Evolutionary conservation across 2,888 invertebrate genomes (phyloP).

Genomic region (Nasonia oneida): DNA sequence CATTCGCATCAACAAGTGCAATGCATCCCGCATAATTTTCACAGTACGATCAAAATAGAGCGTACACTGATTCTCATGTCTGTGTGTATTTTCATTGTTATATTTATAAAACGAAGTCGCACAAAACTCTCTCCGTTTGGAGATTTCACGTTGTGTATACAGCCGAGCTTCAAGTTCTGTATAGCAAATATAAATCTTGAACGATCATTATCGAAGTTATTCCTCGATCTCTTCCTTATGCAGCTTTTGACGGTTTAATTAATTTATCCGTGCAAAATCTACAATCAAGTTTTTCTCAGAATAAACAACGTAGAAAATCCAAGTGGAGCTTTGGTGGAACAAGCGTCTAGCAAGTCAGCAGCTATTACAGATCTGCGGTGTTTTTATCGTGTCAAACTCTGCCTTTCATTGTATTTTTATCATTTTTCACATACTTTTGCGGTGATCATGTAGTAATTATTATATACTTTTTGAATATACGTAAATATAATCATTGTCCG

Average conservation of each 20-base stretch:
- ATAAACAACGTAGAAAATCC: slow-evolving; percentile 53
- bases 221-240: slow-evolving; percentile 11
- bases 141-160: slow-evolving; percentile 44
- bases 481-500: slow-evolving; percentile 39
- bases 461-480: slow-evolving; percentile 45
- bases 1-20: slow-evolving; percentile 56
- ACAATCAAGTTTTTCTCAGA: slow-evolving; percentile 36
- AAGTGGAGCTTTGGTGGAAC: slow-evolving; percentile 45
- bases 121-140: slow-evolving; percentile 41
- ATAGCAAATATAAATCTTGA: slow-evolving; percentile 59
- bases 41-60: slow-evolving; percentile 50
- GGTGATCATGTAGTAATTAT: slow-evolving; percentile 23
- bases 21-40: slow-evolving; percentile 53
- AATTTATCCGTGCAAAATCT: slow-evolving; percentile 59
- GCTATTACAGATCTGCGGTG: slow-evolving; percentile 33
- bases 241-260: slow-evolving; percentile 25
- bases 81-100: slow-evolving; percentile 34
- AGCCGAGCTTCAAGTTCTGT: slow-evolving; percentile 41
- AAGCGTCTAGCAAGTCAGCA: slow-evolving; percentile 48
- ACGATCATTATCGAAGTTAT: slow-evolving; percentile 35
- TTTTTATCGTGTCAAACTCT: slow-evolving; percentile 34
- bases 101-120: slow-evolving; percentile 58
- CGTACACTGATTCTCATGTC: slow-evolving; percentile 40
- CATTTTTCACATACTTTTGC: slow-evolving; percentile 28
- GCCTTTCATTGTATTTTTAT: slow-evolving; percentile 13